Evolutionary conservation across 1,140 invertebrate species (phyloP).

Genomic region (Drosophila malerkotliana): DNA sequence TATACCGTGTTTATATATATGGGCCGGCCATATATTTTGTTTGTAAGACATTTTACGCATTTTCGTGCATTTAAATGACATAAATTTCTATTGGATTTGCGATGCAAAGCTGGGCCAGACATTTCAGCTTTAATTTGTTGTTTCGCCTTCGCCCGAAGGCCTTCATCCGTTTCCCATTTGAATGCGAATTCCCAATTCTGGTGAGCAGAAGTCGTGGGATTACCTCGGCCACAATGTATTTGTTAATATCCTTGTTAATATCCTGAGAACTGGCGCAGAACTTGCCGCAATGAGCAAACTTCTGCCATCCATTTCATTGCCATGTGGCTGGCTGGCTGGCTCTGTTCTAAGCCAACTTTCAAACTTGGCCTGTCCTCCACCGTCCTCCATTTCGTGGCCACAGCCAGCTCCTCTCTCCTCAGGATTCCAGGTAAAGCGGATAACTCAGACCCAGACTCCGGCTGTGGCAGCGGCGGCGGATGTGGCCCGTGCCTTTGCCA

Average conservation of each 20-base stretch:
- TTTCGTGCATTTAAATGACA: constrained; percentile 74
- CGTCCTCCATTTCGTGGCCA: not conserved
- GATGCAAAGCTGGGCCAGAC: constrained; percentile 29
- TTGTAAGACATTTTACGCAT: constrained; percentile 78
- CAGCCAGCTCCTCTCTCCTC: not conserved
- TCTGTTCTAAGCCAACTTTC: constrained; percentile 38
- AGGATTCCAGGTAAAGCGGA: constrained; percentile 17
- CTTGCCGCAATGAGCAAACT: constrained; percentile 41
- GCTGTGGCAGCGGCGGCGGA: constrained; percentile 19
- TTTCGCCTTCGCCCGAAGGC: constrained; percentile 8
- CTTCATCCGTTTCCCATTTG: not conserved
- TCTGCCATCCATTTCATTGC: constrained; percentile 36
- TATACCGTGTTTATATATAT: constrained; percentile 49
- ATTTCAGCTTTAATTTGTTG: constrained; percentile 58
- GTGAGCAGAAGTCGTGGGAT: constrained; percentile 14
- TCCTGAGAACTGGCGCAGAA: constrained; percentile 41
- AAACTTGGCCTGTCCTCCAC: constrained; percentile 21
- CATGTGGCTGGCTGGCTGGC: constrained; percentile 25
- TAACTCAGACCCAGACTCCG: constrained; percentile 6
- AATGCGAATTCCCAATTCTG: constrained; percentile 15
- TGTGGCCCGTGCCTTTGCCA: constrained; percentile 30
- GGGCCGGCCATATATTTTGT: constrained; percentile 71
- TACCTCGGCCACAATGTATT: constrained; percentile 48
- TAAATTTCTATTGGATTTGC: constrained; percentile 77
- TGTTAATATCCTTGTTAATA: constrained; percentile 55